These are phyloP conservation scores for Hydropotes inermis DNA, from an alignment of 2,113 vertebrate genomes.

Conservation along the genomic window DNA sequence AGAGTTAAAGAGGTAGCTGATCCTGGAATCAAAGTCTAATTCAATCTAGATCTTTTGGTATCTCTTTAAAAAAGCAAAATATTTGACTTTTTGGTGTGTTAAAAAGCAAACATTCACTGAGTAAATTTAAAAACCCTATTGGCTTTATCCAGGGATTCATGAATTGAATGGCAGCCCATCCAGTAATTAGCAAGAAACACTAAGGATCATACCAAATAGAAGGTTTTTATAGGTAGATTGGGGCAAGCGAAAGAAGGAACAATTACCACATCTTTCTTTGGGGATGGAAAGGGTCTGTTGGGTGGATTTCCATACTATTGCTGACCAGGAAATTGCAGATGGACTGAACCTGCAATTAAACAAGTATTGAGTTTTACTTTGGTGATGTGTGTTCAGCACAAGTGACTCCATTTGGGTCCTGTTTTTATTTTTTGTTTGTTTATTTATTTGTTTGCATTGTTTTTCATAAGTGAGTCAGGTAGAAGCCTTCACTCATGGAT, in stretches of 20 bases:
- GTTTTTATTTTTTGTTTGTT: neutral
- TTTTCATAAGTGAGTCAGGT: neutral
- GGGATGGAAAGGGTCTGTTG: neutral
- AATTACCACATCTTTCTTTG: neutral
- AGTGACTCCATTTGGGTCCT: neutral
- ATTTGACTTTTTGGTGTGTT: neutral
- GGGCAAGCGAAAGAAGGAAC: neutral
- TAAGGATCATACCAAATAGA: neutral
- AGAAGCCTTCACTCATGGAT: neutral
- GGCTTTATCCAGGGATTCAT: neutral
- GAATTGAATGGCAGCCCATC: neutral
- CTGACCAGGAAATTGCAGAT: neutral
- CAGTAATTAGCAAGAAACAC: neutral
- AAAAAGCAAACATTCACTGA: neutral
- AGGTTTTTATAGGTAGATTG: neutral
- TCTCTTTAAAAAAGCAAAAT: neutral
- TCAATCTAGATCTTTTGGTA: neutral
- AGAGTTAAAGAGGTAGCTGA: neutral
- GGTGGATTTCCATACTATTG: neutral
- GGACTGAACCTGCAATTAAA: neutral
- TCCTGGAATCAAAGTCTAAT: slow-evolving; percentile 6
- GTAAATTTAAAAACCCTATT: neutral
- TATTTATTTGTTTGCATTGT: neutral
- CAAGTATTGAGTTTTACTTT: neutral
- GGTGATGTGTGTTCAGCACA: neutral